These are phyloP conservation scores for Periplaneta americana DNA, from an alignment of 1,140 invertebrate genomes.

Conservation along the genomic window DNA sequence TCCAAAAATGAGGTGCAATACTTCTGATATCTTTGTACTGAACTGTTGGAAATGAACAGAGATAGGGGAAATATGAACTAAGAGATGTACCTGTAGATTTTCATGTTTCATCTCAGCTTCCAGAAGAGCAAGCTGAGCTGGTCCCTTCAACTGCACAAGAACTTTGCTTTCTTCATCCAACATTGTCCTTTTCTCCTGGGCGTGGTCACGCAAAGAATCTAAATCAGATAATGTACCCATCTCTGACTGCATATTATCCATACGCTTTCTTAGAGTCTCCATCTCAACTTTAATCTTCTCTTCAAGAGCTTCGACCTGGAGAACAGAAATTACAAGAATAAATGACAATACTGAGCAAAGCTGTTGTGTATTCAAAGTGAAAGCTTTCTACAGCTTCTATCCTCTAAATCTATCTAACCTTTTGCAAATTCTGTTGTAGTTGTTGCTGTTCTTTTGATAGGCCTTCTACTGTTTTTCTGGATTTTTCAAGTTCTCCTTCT, in stretches of 20 bases:
- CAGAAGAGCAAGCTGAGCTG: slow-evolving; percentile 26
- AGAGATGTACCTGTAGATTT: slow-evolving; percentile 36
- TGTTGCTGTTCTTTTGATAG: slow-evolving; percentile 46
- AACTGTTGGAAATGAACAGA: no score
- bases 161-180: slow-evolving; percentile 32
- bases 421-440: slow-evolving; percentile 34
- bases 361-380: no score
- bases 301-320: slow-evolving; percentile 8
- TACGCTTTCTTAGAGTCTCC: slow-evolving; percentile 21
- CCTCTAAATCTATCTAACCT: no score
- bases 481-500: slow-evolving; percentile 49
- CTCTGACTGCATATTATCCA: slow-evolving; percentile 38
- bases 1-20: no score
- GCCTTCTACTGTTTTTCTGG: slow-evolving; percentile 43
- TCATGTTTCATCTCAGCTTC: slow-evolving; percentile 28
- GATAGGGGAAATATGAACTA: no score
- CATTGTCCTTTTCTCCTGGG: slow-evolving; percentile 28
- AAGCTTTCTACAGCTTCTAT: no score
- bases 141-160: slow-evolving; percentile 25
- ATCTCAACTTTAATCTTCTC: slow-evolving; percentile 23
- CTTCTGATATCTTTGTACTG: no score
- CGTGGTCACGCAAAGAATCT: slow-evolving; percentile 39
- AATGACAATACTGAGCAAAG: no score
- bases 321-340: background rate
- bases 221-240: slow-evolving; percentile 38